Evolutionary conservation across 1,140 invertebrate species (phyloP).

Genomic region (Pogonomyrmex californicus): DNA sequence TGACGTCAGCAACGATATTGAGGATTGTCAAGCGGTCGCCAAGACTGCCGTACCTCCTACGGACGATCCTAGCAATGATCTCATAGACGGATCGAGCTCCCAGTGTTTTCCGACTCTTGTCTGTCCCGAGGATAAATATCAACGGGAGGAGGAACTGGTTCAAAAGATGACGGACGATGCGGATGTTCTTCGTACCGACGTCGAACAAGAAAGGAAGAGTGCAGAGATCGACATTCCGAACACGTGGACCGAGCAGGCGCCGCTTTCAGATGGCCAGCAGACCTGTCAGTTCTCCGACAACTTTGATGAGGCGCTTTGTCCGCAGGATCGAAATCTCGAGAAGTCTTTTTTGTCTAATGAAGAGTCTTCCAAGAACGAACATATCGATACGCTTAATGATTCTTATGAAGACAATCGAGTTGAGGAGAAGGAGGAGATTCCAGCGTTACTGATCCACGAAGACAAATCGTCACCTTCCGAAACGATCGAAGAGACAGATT

Average conservation of each 20-base stretch:
- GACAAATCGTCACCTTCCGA: neutral
- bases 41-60: neutral
- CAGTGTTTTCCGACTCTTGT: neutral
- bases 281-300: slow-evolving; percentile 70
- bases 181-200: neutral
- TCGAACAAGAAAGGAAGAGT: neutral
- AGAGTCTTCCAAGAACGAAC: slow-evolving; percentile 20
- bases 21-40: neutral
- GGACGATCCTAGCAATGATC: neutral
- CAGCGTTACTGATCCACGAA: neutral
- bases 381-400: slow-evolving; percentile 12
- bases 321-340: neutral
- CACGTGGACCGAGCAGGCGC: slow-evolving; percentile 22
- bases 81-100: neutral
- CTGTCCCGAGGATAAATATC: slow-evolving; percentile 57
- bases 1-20: slow-evolving; percentile 5
- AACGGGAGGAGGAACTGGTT: slow-evolving; percentile 59
- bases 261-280: slow-evolving; percentile 13
- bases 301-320: slow-evolving; percentile 46
- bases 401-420: neutral
- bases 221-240: neutral
- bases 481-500: neutral
- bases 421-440: neutral
- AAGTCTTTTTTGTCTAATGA: neutral
- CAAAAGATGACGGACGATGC: neutral